These are phyloP conservation scores for Scartelaos histophorus DNA, from an alignment of 2,113 vertebrate species.

Conservation along the genomic window DNA sequence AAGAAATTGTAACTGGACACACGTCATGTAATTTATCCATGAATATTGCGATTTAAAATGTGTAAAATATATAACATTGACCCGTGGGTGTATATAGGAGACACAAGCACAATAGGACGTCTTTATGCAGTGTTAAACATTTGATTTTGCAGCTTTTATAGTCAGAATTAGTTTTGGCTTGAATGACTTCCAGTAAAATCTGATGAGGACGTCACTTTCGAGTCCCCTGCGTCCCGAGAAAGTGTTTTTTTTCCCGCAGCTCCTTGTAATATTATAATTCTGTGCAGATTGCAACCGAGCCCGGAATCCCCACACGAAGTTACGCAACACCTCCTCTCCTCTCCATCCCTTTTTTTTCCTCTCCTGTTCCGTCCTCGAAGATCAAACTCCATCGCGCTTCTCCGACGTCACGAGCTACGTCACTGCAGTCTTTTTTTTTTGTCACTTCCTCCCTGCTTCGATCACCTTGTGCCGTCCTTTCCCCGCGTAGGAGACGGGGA, in stretches of 20 bases:
- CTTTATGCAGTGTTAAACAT: too few relatives aligned
- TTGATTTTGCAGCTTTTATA: too few relatives aligned
- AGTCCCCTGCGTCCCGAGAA: too few relatives aligned
- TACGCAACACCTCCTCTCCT: not conserved
- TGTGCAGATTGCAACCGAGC: not conserved
- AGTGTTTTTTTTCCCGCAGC: not conserved
- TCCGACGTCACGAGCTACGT: constrained; percentile 26
- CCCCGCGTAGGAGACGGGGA: constrained; percentile 9
- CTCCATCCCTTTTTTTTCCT: not conserved
- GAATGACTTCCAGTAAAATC: too few relatives aligned
- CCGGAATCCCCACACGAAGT: not conserved
- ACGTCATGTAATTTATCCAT: too few relatives aligned
- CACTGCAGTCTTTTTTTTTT: constrained; percentile 15
- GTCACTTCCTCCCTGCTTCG: constrained; percentile 16
- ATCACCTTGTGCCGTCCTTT: constrained; percentile 49
- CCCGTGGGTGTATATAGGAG: too few relatives aligned
- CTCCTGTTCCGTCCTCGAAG: not conserved
- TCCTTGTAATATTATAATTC: not conserved
- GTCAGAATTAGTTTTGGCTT: too few relatives aligned
- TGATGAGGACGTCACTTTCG: too few relatives aligned
- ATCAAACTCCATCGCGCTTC: not conserved
- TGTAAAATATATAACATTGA: too few relatives aligned
- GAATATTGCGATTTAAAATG: too few relatives aligned
- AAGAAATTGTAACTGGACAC: too few relatives aligned
- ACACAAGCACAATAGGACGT: too few relatives aligned